A percentile compares a stretch with the other conserved stretches of the same genome.
Conservation (phyloP, 2,888 invertebrate genomes). For the Cabera pusaria region DNA sequence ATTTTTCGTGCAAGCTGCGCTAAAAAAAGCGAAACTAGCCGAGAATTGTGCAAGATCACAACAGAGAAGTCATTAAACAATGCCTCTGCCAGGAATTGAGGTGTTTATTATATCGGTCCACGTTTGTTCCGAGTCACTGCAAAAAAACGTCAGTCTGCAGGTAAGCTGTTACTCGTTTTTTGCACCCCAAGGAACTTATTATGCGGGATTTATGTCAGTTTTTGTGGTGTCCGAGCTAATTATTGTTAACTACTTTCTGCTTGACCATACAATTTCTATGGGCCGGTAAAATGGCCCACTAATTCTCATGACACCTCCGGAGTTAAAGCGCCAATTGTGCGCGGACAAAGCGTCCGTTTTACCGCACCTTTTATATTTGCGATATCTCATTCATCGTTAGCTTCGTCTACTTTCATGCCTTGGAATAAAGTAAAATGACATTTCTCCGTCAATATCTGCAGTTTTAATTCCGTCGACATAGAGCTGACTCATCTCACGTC, state of each 20-base stretch:
- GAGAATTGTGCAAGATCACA: conserved; percentile 81
- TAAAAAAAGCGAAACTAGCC: conserved; percentile 62
- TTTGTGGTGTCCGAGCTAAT: conserved; percentile 78
- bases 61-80: conserved; percentile 81
- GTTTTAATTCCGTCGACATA: conserved; percentile 9
- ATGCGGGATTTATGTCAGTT: conserved; percentile 83
- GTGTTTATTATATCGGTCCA: conserved; percentile 78
- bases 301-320: conserved; percentile 79
- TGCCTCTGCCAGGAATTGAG: conserved; percentile 79
- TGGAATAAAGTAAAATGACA: conserved; percentile 22
- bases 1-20: conserved; percentile 67
- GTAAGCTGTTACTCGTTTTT: conserved; percentile 71
- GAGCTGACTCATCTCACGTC: conserved; percentile 17
- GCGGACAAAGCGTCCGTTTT: conserved; percentile 75
- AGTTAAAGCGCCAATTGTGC: conserved; percentile 76
- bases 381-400: conserved; percentile 69
- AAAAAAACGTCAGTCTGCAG: conserved; percentile 70
- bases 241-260: conserved; percentile 80
- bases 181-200: conserved; percentile 72
- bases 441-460: conserved; percentile 27
- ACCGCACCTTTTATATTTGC: conserved; percentile 70
- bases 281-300: conserved; percentile 79
- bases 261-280: conserved; percentile 74
- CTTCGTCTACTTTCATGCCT: conserved; percentile 48
- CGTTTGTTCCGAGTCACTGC: conserved; percentile 63